phyloP scores from a whole-genome alignment of 92 coral and sea anemone genomes.

The Virgularia gustaviana region DNA sequence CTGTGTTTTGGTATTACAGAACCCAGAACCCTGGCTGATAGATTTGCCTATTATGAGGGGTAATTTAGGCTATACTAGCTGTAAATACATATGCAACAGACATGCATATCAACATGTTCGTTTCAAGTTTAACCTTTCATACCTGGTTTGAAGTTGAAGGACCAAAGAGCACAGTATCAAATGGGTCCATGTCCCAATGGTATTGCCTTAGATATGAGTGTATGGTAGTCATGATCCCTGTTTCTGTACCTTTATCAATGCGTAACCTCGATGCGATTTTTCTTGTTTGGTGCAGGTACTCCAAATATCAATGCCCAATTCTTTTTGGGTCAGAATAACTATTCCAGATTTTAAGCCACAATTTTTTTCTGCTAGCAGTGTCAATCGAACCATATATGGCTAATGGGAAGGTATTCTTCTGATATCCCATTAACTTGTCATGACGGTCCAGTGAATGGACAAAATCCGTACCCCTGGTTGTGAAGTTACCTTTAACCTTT shows the following conservation, averaged over 20 bases:
- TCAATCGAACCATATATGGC: conserved; percentile 59
- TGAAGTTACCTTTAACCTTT: conserved; percentile 29
- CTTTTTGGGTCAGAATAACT: conserved; percentile 48
- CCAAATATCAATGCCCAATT: conserved; percentile 57
- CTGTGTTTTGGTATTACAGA: too few species aligned
- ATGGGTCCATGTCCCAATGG: conserved; percentile 13
- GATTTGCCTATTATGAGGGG: too few species aligned
- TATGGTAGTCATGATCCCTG: conserved; percentile 59
- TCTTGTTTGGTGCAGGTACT: conserved; percentile 55
- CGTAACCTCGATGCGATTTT: conserved; percentile 50
- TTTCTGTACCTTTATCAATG: conserved; percentile 53
- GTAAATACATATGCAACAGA: too few species aligned
- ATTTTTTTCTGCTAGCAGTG: conserved; percentile 51
- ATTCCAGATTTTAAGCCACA: conserved; percentile 48
- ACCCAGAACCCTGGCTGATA: too few species aligned
- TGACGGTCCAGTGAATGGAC: conserved; percentile 17
- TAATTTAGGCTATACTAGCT: too few species aligned
- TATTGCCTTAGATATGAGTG: conserved; percentile 45
- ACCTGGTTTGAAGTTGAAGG: not conserved
- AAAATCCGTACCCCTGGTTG: not conserved
- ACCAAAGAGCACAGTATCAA: not conserved
- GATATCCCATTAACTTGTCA: conserved; percentile 53
- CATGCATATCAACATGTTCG: too few species aligned
- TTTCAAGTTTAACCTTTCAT: too few species aligned
- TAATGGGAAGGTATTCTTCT: conserved; percentile 47